phyloP scores from a whole-genome alignment of 2,113 vertebrate species.

The Callopanchax toddi region DNA sequence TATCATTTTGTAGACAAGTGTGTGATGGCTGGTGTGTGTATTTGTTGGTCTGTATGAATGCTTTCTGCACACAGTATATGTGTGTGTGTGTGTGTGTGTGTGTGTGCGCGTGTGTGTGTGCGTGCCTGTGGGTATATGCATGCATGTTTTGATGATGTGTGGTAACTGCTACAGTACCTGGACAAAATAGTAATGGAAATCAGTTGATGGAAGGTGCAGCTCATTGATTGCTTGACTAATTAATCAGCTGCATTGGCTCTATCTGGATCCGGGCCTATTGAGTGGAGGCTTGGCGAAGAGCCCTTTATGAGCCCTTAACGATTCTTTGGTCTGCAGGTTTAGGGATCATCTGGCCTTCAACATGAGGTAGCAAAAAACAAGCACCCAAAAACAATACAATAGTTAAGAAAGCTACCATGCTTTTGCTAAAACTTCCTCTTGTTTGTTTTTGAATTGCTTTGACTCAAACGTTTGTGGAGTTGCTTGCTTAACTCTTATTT shows the following conservation, averaged over 20 bases:
- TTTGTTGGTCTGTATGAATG: slow-evolving; percentile 32
- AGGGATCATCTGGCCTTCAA: slow-evolving; percentile 66
- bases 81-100: slow-evolving; percentile 4
- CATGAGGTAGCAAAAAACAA: slow-evolving; percentile 49
- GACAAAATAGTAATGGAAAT: slow-evolving; percentile 62
- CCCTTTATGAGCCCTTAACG: slow-evolving; percentile 77
- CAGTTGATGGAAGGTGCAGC: slow-evolving; percentile 63
- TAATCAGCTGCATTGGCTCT: slow-evolving; percentile 77
- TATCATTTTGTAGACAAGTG: slow-evolving; percentile 63
- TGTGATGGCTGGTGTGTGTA: slow-evolving; percentile 36
- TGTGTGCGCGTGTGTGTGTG: background rate
- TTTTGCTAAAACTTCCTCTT: slow-evolving; percentile 22
- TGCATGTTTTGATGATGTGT: slow-evolving; percentile 22
- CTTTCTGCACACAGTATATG: slow-evolving; percentile 13
- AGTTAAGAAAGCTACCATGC: slow-evolving; percentile 41
- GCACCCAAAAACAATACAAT: slow-evolving; percentile 39
- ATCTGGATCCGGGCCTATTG: slow-evolving; percentile 72
- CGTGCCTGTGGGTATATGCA: background rate
- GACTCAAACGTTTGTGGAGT: slow-evolving; percentile 14
- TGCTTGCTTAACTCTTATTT: slow-evolving; percentile 53
- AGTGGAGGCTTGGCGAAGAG: slow-evolving; percentile 66
- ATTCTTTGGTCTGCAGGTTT: slow-evolving; percentile 68
- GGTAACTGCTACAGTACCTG: slow-evolving; percentile 69
- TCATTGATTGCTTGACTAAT: slow-evolving; percentile 80
- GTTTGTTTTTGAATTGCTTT: slow-evolving; percentile 17